phyloP scores from a whole-genome alignment of 1,140 invertebrate species.

The Maconellicoccus hirsutus region DNA sequence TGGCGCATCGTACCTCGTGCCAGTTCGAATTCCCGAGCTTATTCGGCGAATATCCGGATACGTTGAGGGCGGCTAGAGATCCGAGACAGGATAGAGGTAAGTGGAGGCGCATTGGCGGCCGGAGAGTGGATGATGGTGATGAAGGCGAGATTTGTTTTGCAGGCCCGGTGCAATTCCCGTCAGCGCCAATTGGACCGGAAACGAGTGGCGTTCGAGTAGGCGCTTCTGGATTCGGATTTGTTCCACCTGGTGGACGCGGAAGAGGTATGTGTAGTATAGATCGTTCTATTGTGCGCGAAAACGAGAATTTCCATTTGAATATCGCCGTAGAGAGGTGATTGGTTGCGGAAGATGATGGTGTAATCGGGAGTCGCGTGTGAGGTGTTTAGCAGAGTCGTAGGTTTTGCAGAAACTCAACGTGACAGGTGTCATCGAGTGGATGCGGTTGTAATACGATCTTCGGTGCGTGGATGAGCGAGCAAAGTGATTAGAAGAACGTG shows the following conservation, averaged over 20 bases:
- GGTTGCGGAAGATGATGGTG: too few relatives aligned
- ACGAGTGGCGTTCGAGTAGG: slow-evolving; percentile 60
- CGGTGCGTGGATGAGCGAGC: too few relatives aligned
- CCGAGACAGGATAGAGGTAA: slow-evolving; percentile 14
- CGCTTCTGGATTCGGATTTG: slow-evolving; percentile 60
- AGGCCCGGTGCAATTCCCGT: slow-evolving; percentile 58
- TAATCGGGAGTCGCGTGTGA: too few relatives aligned
- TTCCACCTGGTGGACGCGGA: slow-evolving; percentile 43
- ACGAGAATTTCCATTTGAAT: neutral
- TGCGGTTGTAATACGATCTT: too few relatives aligned
- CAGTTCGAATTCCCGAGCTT: slow-evolving; percentile 4
- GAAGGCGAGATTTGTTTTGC: too few relatives aligned
- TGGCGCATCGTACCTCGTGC: neutral
- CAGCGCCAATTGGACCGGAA: slow-evolving; percentile 39
- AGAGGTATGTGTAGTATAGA: slow-evolving; percentile 15
- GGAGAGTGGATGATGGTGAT: too few relatives aligned
- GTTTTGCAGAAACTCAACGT: too few relatives aligned
- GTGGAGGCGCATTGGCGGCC: too few relatives aligned
- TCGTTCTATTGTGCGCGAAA: neutral
- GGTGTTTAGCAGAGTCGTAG: too few relatives aligned
- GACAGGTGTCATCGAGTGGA: too few relatives aligned
- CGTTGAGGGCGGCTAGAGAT: neutral
- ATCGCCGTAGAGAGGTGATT: too few relatives aligned
- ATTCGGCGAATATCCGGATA: neutral
- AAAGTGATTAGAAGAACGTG: too few relatives aligned